Evolutionary conservation across 2,113 vertebrate genomes (phyloP), one percentile per base, ranked within the genome.

Genomic region (Bucco capensis): DNA sequence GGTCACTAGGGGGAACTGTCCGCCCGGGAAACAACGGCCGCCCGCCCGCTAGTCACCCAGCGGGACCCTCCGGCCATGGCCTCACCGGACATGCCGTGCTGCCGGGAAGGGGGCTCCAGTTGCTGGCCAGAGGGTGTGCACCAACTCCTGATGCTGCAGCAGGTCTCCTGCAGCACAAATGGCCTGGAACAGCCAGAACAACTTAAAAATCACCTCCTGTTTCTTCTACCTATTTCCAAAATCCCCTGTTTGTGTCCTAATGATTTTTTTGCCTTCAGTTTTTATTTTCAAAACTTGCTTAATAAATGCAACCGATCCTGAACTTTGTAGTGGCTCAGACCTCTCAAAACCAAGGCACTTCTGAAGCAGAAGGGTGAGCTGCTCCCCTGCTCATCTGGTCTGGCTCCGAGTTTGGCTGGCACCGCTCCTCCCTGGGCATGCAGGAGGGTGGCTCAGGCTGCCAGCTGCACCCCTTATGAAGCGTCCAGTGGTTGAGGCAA

Each of bases 1-100:
- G n/a, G 50, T 88, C 94, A 74, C 94, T 95, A 94, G 94, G 73
- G 94, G 90, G 88, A 91, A 78, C 88, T 65, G 56, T 40, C 85
- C 50, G 82, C 90, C 70, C 82, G 60, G 64, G 35, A 65, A 90
- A 92, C 24, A 92, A 88, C 27, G 18, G 50, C 40, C 19, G 23
- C 54, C 22, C 7, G 28, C 3, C 53, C 13, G 38, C 31, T 16
- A 33, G 15, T 3, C 46, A 4, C 2, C 23, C 64, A 28, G 23
- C 31, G 14, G 30, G 10, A 6, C 2, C 30, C 31, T 6, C 5
- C 22, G 49, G n/a, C 19, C 2, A 30, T 2, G 11, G 33, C 27
- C 11, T 11, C 5, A 7, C 9, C 35, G 12, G 70, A 28, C 21
- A 13, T 9, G 62, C 46, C 37, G 17, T 6, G 22, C 82, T 33